Evolutionary conservation across 2,113 vertebrate species (phyloP).

Genomic region (Oreamnos americanus): DNA sequence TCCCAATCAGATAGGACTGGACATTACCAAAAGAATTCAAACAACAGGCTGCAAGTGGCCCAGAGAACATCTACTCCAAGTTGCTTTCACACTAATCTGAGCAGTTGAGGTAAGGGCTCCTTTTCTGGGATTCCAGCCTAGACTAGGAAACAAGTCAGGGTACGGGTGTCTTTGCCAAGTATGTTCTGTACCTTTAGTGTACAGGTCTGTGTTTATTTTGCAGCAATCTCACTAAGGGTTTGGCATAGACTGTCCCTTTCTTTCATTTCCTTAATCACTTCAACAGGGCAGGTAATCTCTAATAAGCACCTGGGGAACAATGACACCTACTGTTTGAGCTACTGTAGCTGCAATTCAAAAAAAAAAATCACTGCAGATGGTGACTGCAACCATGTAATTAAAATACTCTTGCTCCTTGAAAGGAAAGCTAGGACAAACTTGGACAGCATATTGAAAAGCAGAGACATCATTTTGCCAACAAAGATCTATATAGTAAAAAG

Average conservation of each 20-base stretch:
- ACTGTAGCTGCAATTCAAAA: slow-evolving; percentile 1
- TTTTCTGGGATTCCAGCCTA: background rate
- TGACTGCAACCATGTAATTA: background rate
- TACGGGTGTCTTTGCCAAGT: background rate
- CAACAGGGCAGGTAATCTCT: background rate
- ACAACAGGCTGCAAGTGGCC: background rate
- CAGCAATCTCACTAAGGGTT: background rate
- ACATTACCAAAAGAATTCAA: background rate
- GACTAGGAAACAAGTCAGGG: background rate
- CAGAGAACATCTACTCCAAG: background rate
- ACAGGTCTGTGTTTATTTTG: slow-evolving; percentile 9
- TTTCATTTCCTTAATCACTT: slow-evolving; percentile 29
- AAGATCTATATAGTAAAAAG: background rate
- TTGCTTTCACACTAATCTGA: background rate
- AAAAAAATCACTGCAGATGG: background rate
- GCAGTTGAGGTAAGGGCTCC: background rate
- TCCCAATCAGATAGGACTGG: background rate
- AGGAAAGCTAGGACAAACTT: background rate
- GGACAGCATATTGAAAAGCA: background rate
- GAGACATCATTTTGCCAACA: background rate
- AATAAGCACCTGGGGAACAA: slow-evolving; percentile 30
- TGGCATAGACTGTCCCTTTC: background rate
- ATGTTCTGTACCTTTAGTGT: background rate
- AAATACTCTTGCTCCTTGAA: background rate
- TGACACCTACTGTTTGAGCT: slow-evolving; percentile 44